Base-by-base conservation (phyloP, 1,140 invertebrate species). In the Drosophila malerkotliana region DNA sequence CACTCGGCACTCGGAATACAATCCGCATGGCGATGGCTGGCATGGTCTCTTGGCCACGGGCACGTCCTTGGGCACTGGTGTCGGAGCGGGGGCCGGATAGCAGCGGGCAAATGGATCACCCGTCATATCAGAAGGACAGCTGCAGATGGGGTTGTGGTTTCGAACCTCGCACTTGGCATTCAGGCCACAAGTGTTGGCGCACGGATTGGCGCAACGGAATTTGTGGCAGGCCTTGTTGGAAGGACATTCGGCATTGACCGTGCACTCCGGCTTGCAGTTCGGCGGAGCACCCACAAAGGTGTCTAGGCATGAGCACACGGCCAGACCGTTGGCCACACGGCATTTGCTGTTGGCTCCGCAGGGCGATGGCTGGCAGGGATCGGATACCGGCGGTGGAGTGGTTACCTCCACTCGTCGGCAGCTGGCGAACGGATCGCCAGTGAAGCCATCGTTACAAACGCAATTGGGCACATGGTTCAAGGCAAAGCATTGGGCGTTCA, bases 311-410 rank as follows among this genome's bases (percentile, higher is more conserved):
- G 96, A 96, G 77, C 97, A 98, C 1, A 95, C 93, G 1, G 96
- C 95, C 64, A 94, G 94, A 34, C 95, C 96, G 88, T 93, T 92
- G 12, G 94, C 95, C 54, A 95, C 93, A 15, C 95, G 92, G 83
- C 96, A 97, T 78, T 96, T 94, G 76, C 95, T 96, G 84, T 95
- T 95, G 1, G 96, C 94, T 51, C 97, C 97, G 91, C 97, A 98
- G 4, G 96, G 96, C 9, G 95, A 96, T 64, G 95, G 95, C 77
- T 94, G 93, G 79, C 96, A 97, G 4, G 95, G 96, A 92, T 95
- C 90, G 1, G 47, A 55, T 0, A 69, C 59, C 9, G 74, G 95
- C 26, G 69, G 95, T 32, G 95, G 95, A 76, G 95, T 93, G 24
- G 89, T 92, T 12, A 92, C 83, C 52, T 77, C 77, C 47, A 92